phyloP scores from a whole-genome alignment of 2,113 vertebrate species.

The Uria aalge region DNA sequence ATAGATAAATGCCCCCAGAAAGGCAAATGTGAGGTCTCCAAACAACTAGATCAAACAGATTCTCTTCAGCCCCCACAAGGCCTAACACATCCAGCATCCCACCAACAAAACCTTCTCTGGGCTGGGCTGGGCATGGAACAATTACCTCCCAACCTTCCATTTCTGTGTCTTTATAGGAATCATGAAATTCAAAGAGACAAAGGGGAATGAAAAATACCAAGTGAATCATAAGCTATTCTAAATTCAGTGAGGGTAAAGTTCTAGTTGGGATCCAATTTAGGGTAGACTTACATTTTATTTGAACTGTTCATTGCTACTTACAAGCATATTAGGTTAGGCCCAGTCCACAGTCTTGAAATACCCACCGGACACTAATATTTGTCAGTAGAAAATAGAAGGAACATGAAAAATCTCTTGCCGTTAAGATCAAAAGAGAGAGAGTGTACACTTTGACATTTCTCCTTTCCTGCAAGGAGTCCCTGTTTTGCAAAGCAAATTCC shows the following conservation, averaged over 20 bases:
- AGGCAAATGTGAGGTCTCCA: neutral
- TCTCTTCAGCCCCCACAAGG: neutral
- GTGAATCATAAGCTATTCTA: neutral
- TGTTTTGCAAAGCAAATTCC: slow-evolving; percentile 51
- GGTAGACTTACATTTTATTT: slow-evolving; percentile 9
- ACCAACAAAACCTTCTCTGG: neutral
- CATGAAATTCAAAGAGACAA: neutral
- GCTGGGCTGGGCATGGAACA: neutral
- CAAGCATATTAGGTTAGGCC: neutral
- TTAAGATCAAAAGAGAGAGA: slow-evolving; percentile 25
- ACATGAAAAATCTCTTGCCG: slow-evolving; percentile 26
- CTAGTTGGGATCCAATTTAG: slow-evolving; percentile 7
- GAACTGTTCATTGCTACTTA: neutral
- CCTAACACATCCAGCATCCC: neutral
- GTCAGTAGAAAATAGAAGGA: neutral
- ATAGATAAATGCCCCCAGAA: neutral
- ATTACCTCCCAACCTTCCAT: neutral
- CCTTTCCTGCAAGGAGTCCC: neutral
- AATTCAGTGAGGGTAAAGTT: neutral
- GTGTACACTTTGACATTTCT: slow-evolving; percentile 40
- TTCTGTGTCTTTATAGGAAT: neutral
- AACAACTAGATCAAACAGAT: neutral
- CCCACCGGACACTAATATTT: slow-evolving; percentile 10
- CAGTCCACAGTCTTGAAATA: neutral
- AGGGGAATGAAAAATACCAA: neutral